phyloP scores from a whole-genome alignment of 53 echinoderm and acorn worm species.

The Apostichopus leukothele region DNA sequence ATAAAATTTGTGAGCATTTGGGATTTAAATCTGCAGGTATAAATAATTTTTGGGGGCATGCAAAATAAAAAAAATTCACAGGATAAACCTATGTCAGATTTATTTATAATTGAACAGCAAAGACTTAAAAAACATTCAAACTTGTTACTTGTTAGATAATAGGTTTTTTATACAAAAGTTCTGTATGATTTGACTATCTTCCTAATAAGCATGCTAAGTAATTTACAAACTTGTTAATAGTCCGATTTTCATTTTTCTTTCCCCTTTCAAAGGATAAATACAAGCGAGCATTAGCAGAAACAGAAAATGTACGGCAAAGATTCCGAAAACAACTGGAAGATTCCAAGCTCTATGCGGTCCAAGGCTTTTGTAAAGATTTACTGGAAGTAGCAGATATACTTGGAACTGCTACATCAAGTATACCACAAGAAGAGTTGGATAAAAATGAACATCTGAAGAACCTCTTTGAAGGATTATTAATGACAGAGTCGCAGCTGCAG shows the following conservation, averaged over 20 bases:
- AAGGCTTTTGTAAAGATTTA: conserved; percentile 94
- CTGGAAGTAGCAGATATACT: conserved; percentile 91
- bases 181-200: too few relatives aligned
- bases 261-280: conserved; percentile 77
- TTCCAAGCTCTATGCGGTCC: conserved; percentile 85
- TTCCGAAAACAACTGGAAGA: conserved; percentile 86
- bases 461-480: conserved; percentile 79
- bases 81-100: too few relatives aligned
- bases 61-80: too few relatives aligned
- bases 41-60: too few relatives aligned
- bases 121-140: too few relatives aligned
- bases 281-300: conserved; percentile 90
- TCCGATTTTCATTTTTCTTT: not conserved
- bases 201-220: too few relatives aligned
- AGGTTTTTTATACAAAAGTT: too few relatives aligned
- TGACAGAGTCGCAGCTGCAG: conserved; percentile 93
- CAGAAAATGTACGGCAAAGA: conserved; percentile 85
- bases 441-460: conserved; percentile 72
- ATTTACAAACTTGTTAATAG: too few relatives aligned
- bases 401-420: conserved; percentile 76
- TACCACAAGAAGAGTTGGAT: conserved; percentile 78
- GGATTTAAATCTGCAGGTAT: too few relatives aligned
- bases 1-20: too few relatives aligned
- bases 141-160: too few relatives aligned
- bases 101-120: too few relatives aligned